Base-by-base conservation (phyloP, 2,888 invertebrate genomes). In the Campaea margaritaria region DNA sequence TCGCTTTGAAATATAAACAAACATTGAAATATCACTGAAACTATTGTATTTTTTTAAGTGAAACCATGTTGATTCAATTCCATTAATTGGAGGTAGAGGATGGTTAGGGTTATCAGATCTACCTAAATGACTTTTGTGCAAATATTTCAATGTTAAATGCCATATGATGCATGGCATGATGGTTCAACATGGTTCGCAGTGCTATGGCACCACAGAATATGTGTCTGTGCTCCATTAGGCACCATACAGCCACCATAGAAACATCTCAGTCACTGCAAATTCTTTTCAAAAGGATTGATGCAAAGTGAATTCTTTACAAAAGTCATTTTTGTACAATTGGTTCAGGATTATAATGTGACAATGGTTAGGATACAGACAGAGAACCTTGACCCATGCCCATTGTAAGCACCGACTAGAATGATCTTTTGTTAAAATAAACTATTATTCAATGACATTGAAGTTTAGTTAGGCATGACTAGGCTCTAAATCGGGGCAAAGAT, bases 391-490 rank as follows among this genome's bases (percentile, higher is more conserved):
- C 68, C 63, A 57, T 62, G 64, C 69, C 67, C 67, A 70, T 70
- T 57, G 66, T 68, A 21, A 43, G 21, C n/a, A 28, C n/a, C n/a
- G 36, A 55, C 50, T 51, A 61, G 42, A 60, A 47, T 51, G 51
- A 38, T 52, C 51, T 61, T 60, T 61, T 61, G 55, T 61, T 61
- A 61, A 47, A 55, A 41, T n/a, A 46, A 36, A 43, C 39, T 45
- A 55, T 66, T 66, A 57, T 64, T 55, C 62, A 69, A 64, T 64
- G 64, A 67, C 67, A 68, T 72, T 72, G 70, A 78, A 73, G 66
- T 71, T 75, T 65, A 67, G 80, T 81, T 82, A 67, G 57, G 65
- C 72, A 72, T 72, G 75, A 68, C 67, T 72, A n/a, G 59, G 58
- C 70, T 56, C 57, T 70, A 68, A 68, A 41, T 47, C 41, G 15